Percentiles rank a stretch among this genome's conserved stretches.
Evolutionary conservation across 2,113 vertebrate species (phyloP).

Genomic region (Rhineura floridana): DNA sequence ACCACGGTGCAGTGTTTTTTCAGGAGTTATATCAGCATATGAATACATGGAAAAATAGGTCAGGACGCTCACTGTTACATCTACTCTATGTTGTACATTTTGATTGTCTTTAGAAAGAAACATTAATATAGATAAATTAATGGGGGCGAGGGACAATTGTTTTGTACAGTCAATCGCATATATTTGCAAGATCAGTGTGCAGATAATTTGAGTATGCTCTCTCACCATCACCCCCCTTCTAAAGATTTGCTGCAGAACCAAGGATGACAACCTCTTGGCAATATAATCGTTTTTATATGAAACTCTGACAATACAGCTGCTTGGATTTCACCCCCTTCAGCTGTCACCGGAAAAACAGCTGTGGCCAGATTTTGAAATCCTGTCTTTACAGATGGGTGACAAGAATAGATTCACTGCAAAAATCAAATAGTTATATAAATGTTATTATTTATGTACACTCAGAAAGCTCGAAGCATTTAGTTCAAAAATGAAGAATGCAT

Average conservation of each 20-base stretch:
- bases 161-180: neutral
- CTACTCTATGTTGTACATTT: too few species aligned
- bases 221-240: neutral
- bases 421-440: slow-evolving; percentile 19
- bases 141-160: neutral
- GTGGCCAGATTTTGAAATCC: neutral
- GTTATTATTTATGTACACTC: neutral
- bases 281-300: slow-evolving; percentile 28
- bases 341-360: slow-evolving; percentile 37
- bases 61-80: too few species aligned
- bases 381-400: neutral
- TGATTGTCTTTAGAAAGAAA: too few species aligned
- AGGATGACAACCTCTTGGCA: slow-evolving; percentile 23
- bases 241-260: neutral
- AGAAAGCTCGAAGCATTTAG: neutral
- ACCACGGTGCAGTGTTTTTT: too few species aligned
- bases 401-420: neutral
- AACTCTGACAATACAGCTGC: slow-evolving; percentile 11
- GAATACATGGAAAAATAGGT: too few species aligned
- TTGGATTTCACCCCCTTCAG: slow-evolving; percentile 18
- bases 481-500: slow-evolving; percentile 12
- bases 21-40: too few species aligned
- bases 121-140: too few species aligned
- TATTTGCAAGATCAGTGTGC: neutral
- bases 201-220: neutral